A percentile compares a stretch with the other conserved stretches of the same genome.
Conservation (phyloP, 2,797 vertebrate genomes). For the Anableps anableps region DNA sequence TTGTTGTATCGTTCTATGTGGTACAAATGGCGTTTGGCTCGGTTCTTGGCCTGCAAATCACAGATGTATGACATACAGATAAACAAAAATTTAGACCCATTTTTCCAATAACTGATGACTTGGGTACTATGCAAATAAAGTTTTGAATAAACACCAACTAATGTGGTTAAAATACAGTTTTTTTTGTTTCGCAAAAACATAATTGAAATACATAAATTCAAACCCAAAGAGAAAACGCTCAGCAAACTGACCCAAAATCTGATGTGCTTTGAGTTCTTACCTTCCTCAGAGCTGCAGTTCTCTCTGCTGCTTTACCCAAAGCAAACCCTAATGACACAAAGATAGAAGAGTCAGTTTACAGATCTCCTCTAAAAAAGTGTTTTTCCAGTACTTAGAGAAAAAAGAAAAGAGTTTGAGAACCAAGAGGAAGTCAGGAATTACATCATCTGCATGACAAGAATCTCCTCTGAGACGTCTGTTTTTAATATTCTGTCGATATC, state of each 20-base stretch:
- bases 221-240: background rate
- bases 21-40: constrained; percentile 87
- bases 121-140: background rate
- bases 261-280: constrained; percentile 46
- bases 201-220: background rate
- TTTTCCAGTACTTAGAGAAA: background rate
- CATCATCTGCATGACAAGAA: background rate
- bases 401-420: background rate
- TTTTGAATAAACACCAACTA: background rate
- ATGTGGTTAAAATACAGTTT: background rate
- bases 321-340: constrained; percentile 88
- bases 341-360: background rate
- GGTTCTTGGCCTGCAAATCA: constrained; percentile 90
- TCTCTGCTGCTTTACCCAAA: constrained; percentile 89
- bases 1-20: constrained; percentile 89
- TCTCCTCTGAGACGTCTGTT: background rate
- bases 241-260: too few relatives aligned
- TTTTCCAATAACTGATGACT: background rate
- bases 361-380: background rate
- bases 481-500: background rate
- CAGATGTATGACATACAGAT: background rate
- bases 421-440: background rate
- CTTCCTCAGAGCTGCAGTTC: constrained; percentile 89
- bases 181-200: background rate
- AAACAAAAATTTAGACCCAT: background rate